phyloP scores from a whole-genome alignment of 2,797 vertebrate genomes.

The Falco peregrinus region DNA sequence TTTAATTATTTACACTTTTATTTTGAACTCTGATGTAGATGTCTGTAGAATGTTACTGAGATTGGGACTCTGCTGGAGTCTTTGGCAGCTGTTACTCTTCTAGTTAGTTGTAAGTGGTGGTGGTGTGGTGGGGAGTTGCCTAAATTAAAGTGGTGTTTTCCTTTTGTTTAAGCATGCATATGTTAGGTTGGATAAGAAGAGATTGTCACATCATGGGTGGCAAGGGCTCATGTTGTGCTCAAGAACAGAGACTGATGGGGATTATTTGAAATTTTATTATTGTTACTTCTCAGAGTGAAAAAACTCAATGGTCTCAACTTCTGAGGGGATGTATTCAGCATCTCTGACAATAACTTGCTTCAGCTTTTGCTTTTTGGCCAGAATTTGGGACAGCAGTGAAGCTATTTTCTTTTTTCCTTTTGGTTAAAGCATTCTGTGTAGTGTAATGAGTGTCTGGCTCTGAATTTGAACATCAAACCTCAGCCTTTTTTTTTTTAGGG shows the following conservation, averaged over 20 bases:
- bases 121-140: not conserved
- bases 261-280: not conserved
- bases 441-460: not conserved
- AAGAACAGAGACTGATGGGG: not conserved
- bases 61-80: not conserved
- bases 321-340: not conserved
- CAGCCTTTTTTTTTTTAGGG: not conserved
- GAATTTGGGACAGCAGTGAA: not conserved
- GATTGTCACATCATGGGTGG: not conserved
- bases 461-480: not conserved
- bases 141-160: not conserved
- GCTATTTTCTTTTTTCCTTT: not conserved
- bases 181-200: not conserved
- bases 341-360: not conserved
- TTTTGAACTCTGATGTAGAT: not conserved
- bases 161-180: not conserved
- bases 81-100: not conserved
- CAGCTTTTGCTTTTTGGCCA: not conserved
- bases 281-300: not conserved
- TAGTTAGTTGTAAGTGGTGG: not conserved
- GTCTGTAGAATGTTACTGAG: not conserved
- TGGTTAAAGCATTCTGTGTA: not conserved
- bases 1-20: not conserved
- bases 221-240: not conserved
- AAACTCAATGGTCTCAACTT: not conserved